Conservation (phyloP, 2,113 vertebrate genomes). For the Sturnus vulgaris region DNA sequence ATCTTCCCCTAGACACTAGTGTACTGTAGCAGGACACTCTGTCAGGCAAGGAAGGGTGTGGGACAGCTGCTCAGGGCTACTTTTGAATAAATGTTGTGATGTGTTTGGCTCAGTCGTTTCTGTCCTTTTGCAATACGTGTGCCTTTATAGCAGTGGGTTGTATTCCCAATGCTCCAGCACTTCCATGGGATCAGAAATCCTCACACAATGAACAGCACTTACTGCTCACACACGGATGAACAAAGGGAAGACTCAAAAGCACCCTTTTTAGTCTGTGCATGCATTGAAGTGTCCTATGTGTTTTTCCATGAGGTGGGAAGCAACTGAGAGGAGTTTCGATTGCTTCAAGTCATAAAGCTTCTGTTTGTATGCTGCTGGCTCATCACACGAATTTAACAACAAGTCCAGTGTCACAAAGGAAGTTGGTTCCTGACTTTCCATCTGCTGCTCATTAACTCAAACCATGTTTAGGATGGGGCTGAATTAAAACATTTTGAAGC, state of each 20-base stretch:
- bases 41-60: not conserved
- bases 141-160: constrained; percentile 73
- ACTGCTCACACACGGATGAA: constrained; percentile 74
- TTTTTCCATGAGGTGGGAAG: not conserved
- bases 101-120: constrained; percentile 35
- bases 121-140: constrained; percentile 66
- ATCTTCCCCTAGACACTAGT: not conserved
- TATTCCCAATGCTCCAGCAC: constrained; percentile 87
- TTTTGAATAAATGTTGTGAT: not conserved
- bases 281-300: not conserved
- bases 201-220: constrained; percentile 79
- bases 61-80: not conserved
- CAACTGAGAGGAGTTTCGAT: not conserved
- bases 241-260: constrained; percentile 77
- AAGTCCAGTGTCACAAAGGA: not conserved
- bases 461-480: not conserved
- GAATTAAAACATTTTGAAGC: not conserved
- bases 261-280: not conserved
- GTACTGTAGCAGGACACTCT: not conserved
- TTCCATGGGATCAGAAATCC: constrained; percentile 84
- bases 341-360: not conserved
- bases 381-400: not conserved
- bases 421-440: not conserved
- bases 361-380: not conserved
- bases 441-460: not conserved